Conservation (phyloP, 1,140 invertebrate genomes). For the Belonocnema kinseyi region DNA sequence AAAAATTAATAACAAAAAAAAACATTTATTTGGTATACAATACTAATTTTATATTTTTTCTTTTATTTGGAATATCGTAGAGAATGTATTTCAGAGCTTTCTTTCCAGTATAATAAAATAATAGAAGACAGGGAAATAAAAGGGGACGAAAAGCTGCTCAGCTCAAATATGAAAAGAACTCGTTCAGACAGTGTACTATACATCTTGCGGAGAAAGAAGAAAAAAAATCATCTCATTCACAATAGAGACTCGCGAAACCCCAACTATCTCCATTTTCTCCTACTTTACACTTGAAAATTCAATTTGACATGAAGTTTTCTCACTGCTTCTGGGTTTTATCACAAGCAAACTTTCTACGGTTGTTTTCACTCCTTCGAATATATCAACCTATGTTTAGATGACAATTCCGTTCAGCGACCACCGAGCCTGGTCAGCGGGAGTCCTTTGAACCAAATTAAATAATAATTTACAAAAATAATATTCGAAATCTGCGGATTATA, state of each 20-base stretch:
- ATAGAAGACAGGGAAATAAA: neutral
- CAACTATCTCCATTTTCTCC: neutral
- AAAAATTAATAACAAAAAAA: no score
- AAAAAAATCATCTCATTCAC: conserved; percentile 8
- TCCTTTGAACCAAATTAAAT: no score
- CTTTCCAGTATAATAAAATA: neutral
- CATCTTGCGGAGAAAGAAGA: neutral
- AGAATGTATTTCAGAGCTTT: neutral
- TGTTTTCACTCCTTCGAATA: neutral
- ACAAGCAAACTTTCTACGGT: neutral
- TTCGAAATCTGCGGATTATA: no score
- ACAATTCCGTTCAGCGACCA: no score
- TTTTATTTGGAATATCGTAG: no score
- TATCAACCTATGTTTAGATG: no score
- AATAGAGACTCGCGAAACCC: conserved; percentile 4
- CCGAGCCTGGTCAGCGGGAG: accelerated
- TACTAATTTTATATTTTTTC: no score
- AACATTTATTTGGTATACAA: no score
- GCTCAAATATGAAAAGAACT: conserved; percentile 4
- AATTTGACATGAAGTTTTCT: conserved; percentile 18
- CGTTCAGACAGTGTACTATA: conserved; percentile 7
- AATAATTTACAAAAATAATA: no score
- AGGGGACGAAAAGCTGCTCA: neutral
- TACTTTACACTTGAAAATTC: conserved; percentile 5
- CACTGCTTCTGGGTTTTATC: neutral